phyloP scores from a whole-genome alignment of 2,888 invertebrate species.

The Antitype chi region DNA sequence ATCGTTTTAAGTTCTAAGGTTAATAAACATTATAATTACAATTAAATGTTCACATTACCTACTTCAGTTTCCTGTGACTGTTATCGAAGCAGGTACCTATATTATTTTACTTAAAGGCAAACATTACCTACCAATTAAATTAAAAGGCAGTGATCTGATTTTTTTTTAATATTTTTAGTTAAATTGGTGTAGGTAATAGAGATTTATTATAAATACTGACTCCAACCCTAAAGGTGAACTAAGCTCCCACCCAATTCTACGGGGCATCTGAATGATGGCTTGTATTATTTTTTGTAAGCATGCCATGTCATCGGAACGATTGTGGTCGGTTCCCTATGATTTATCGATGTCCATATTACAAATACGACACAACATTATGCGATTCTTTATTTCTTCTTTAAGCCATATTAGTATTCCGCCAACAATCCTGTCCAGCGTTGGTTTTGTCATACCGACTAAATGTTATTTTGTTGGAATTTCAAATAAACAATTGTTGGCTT shows the following conservation, averaged over 20 bases:
- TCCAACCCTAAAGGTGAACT: conserved; percentile 79
- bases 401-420: conserved; percentile 90
- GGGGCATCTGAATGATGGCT: conserved; percentile 88
- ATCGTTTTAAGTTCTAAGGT: conserved; percentile 28
- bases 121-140: background rate
- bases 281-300: conserved; percentile 89
- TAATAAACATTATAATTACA: conserved; percentile 5
- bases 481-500: conserved; percentile 88
- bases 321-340: conserved; percentile 90
- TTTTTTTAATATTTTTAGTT: too few species aligned
- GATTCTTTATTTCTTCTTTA: conserved; percentile 90
- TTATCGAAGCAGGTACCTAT: background rate
- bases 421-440: conserved; percentile 87
- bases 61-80: background rate
- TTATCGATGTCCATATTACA: conserved; percentile 90
- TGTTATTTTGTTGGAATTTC: conserved; percentile 90
- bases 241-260: conserved; percentile 88
- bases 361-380: conserved; percentile 90
- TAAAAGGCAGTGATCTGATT: background rate
- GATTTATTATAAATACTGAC: conserved; percentile 21
- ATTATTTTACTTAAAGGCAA: background rate
- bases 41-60: background rate
- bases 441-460: conserved; percentile 90
- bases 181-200: background rate
- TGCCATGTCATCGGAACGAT: conserved; percentile 90